These are phyloP conservation scores for Onthophagus taurus DNA, from an alignment of 1,140 invertebrate species.

Conservation along the genomic window DNA sequence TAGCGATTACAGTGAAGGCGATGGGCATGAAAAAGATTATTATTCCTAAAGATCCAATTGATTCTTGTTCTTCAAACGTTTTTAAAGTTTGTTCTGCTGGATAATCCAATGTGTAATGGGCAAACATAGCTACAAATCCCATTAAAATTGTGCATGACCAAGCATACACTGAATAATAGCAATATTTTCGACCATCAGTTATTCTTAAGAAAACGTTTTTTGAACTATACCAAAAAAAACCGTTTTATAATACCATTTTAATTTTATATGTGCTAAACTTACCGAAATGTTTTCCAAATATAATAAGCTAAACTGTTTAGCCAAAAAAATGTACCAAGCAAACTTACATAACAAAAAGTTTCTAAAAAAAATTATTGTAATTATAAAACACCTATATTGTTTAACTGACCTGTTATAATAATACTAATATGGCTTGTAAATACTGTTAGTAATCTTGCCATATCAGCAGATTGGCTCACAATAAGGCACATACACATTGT, in stretches of 20 bases:
- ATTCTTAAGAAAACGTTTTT: constrained; percentile 72
- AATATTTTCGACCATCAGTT: constrained; percentile 74
- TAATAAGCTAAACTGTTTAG: constrained; percentile 74
- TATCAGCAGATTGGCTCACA: constrained; percentile 61
- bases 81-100: constrained; percentile 41
- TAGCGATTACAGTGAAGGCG: constrained; percentile 63
- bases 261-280: constrained; percentile 23
- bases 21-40: constrained; percentile 71
- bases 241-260: not conserved
- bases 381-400: constrained; percentile 8
- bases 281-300: constrained; percentile 76
- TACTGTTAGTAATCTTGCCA: constrained; percentile 69
- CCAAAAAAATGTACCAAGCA: constrained; percentile 75
- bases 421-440: constrained; percentile 69
- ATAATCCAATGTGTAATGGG: constrained; percentile 69
- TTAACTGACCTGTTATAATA: constrained; percentile 56
- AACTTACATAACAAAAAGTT: constrained; percentile 59
- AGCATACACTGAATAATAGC: constrained; percentile 71
- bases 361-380: constrained; percentile 43
- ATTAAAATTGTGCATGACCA: constrained; percentile 63
- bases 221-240: constrained; percentile 45
- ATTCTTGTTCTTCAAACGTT: constrained; percentile 48
- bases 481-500: constrained; percentile 68
- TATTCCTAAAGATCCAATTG: constrained; percentile 66
- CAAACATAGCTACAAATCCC: constrained; percentile 62